Percentiles rank a stretch among this genome's conserved stretches.
Evolutionary conservation across 2,797 vertebrate species (phyloP).

Genomic region (Nannoperca obscura): DNA sequence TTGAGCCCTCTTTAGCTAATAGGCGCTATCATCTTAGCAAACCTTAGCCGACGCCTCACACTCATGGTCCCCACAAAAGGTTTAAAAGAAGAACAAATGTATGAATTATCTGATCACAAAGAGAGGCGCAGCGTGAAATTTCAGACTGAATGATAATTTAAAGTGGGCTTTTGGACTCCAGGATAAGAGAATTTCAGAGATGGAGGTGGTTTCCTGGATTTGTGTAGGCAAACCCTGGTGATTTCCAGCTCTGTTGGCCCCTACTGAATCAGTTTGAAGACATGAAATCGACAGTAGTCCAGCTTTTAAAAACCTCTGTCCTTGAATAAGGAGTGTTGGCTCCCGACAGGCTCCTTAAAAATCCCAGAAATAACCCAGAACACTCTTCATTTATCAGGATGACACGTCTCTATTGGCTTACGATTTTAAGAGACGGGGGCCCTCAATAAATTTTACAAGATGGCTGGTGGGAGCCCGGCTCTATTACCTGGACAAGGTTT

Average conservation of each 20-base stretch:
- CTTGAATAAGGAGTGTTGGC: conserved; percentile 73
- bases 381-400: conserved; percentile 63
- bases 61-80: conserved; percentile 37
- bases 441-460: conserved; percentile 65
- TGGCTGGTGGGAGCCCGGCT: conserved; percentile 39
- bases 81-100: conserved; percentile 70
- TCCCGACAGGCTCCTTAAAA: conserved; percentile 58
- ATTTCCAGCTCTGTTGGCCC: conserved; percentile 27
- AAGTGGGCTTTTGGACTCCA: conserved; percentile 47
- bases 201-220: conserved; percentile 28
- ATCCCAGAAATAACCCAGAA: conserved; percentile 68
- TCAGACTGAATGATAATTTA: conserved; percentile 54
- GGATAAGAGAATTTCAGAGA: conserved; percentile 38
- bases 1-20: conserved; percentile 74
- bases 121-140: conserved; percentile 58
- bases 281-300: conserved; percentile 42
- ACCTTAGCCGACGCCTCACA: conserved; percentile 31
- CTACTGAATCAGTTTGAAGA: conserved; percentile 36
- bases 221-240: conserved; percentile 37
- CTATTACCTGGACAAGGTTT: conserved; percentile 45
- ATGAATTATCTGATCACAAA: conserved; percentile 69
- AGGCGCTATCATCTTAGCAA: conserved; percentile 72
- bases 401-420: conserved; percentile 57
- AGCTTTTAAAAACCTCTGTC: conserved; percentile 64
- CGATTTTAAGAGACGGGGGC: conserved; percentile 51